Evolutionary conservation across 2,888 invertebrate species (phyloP), one percentile per base, ranked within the genome.

Genomic region (Cantharis lateralis): DNA sequence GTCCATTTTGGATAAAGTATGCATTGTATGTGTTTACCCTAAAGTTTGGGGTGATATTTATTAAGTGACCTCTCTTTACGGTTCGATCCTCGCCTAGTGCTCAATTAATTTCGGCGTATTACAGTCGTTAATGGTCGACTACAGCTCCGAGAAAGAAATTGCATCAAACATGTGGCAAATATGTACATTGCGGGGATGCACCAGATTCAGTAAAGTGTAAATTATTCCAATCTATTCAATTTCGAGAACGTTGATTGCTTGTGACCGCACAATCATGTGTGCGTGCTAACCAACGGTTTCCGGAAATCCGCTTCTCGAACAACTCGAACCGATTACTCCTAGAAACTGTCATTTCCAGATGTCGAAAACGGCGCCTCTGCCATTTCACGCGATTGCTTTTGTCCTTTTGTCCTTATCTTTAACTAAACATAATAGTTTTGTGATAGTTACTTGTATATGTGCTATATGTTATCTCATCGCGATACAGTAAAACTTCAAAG

Each of bases 181-280:
- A 48, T 48, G 64, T 66, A 66, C 18, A 15, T 63, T 16, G 18
- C 20, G 18, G 64, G 20, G 63, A 63, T 66, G 64, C 64, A 66
- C 20, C 13, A 66, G n/a, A 66, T 66, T 66, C 72, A 80, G 82
- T 80, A 81, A 79, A 82, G 82, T 84, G 83, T 83, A 83, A 85
- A 84, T 84, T 83, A 82, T 83, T 83, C 81, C 64, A 82, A 82
- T 83, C 83, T 83, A 83, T 83, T 84, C 81, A 83, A 81, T 81
- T 81, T 81, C 82, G 80, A 79, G 82, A 81, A 82, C 81, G 84
- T 84, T 86, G 86, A 86, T 87, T 86, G 86, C 85, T 85, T 85
- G 83, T 85, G 87, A 86, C 85, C 87, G 84, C 86, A 85, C 86
- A 86, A 86, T 87, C 85, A 84, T 84, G 84, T 85, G 81, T 80